phyloP scores from a whole-genome alignment of 2,113 vertebrate genomes.

The Heloderma charlesbogerti region DNA sequence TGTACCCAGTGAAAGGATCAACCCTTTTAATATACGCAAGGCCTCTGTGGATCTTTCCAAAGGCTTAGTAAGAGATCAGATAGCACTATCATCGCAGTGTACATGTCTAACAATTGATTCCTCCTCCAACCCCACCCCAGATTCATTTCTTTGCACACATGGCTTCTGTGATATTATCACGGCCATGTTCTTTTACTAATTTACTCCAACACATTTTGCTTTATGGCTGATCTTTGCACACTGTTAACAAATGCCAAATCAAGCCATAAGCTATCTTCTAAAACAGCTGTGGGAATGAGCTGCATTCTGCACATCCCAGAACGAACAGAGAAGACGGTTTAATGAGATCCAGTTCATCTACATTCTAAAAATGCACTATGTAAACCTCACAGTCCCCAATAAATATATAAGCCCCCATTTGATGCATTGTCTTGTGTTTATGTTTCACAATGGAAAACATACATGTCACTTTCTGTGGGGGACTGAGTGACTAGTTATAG shows the following conservation, averaged over 20 bases:
- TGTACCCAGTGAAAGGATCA: background rate
- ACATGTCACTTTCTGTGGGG: slow-evolving; percentile 53
- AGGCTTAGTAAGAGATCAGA: background rate
- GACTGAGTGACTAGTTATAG: slow-evolving; percentile 52
- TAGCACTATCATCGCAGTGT: background rate
- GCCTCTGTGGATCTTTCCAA: background rate
- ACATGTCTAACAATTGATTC: slow-evolving; percentile 6
- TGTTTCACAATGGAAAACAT: slow-evolving; percentile 51
- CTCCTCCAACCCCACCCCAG: background rate
- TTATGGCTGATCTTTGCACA: slow-evolving; percentile 63
- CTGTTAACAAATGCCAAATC: slow-evolving; percentile 67
- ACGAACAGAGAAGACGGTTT: slow-evolving; percentile 46
- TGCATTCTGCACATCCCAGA: slow-evolving; percentile 33
- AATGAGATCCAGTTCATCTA: slow-evolving; percentile 58
- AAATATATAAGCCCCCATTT: slow-evolving; percentile 59
- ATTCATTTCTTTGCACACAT: slow-evolving; percentile 6
- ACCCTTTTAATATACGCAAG: background rate
- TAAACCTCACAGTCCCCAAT: slow-evolving; percentile 54
- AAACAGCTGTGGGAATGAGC: slow-evolving; percentile 57
- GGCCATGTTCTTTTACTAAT: slow-evolving; percentile 37
- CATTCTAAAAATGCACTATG: slow-evolving; percentile 64
- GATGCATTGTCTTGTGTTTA: slow-evolving; percentile 37
- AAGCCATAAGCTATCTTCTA: slow-evolving; percentile 47
- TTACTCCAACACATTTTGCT: slow-evolving; percentile 32
- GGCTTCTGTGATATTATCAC: background rate